Base-by-base conservation (phyloP, 1,140 invertebrate species). In the Phocides pigmalion region DNA sequence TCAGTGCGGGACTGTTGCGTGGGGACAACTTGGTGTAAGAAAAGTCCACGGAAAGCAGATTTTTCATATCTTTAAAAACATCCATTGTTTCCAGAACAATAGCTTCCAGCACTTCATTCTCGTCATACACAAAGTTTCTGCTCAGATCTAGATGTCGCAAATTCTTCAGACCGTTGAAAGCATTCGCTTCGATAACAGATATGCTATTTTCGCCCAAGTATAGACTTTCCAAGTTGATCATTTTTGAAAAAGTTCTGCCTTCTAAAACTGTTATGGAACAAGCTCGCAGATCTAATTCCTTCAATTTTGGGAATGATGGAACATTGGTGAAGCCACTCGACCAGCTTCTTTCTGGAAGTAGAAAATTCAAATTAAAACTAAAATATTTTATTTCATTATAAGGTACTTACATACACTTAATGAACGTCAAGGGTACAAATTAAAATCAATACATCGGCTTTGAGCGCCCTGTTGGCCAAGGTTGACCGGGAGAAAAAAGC, bases 181-280 rank as follows among this genome's bases (percentile, higher is more conserved):
- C 84, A 8, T 82, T 76, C 0, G 75, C 44, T 14, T 84, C 66
- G 2, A 94, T 84, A 2, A 68, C 74, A 44, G 84, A 58, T 5
- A 94, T 92, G 16, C 86, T 87, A 51, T 94, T 94, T 59, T 92
- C 82, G 1, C 91, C 88, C 28, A 94, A 73, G 56, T 92, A 93
- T 1, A 94, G 68, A 4, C 84, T 76, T 5, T 79, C 67, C 1
- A 94, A 62, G 3, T 81, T 82, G 2, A 79, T 82, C 70, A 94
- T 81, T 35, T 88, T 86, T 19, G 37, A 15, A 47, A 94, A 94
- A 0, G 80, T 72, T 0, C 81, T 66, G 37, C 66, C 70, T 4
- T 79, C 81, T 2, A 94, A 39, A 8, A 72, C 82, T 58, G 87
- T 71, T 9, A 94, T 94, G 39, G 81, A 81, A 63, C 93, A 94